These are phyloP conservation scores for Oreochromis tanganicae DNA, from an alignment of 2,113 vertebrate species.

Conservation along the genomic window DNA sequence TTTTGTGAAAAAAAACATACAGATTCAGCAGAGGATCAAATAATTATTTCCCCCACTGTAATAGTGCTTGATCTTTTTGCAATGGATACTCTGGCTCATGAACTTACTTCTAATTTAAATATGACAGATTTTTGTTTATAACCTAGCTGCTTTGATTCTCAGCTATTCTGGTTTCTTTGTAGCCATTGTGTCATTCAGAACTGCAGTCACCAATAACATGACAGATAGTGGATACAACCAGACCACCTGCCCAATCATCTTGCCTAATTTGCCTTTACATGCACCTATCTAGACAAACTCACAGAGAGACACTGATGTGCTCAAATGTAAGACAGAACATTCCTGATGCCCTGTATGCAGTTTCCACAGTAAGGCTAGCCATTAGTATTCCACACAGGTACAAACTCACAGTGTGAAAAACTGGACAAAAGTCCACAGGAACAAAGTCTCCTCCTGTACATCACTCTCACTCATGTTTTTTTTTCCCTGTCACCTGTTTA, in stretches of 20 bases:
- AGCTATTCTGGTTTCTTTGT: neutral
- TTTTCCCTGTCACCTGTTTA: neutral
- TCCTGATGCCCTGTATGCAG: constrained; percentile 15
- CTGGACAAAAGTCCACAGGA: neutral
- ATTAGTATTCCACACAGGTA: constrained; percentile 55
- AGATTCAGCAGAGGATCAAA: neutral
- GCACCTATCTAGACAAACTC: neutral
- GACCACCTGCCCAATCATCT: neutral
- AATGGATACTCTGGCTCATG: neutral
- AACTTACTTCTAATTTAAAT: neutral
- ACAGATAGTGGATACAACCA: neutral
- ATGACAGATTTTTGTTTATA: neutral
- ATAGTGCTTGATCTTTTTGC: neutral
- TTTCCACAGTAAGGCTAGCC: neutral
- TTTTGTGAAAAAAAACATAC: neutral
- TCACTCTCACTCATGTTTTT: neutral
- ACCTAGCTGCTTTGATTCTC: neutral
- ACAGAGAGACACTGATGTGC: neutral
- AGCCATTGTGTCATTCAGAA: neutral
- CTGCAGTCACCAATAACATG: neutral
- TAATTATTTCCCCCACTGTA: neutral
- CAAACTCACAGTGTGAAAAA: constrained; percentile 1
- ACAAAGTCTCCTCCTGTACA: neutral
- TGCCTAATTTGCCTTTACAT: neutral
- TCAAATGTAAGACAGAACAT: neutral